These are phyloP conservation scores for Riparia riparia DNA, from an alignment of 2,113 vertebrate species.

Conservation along the genomic window DNA sequence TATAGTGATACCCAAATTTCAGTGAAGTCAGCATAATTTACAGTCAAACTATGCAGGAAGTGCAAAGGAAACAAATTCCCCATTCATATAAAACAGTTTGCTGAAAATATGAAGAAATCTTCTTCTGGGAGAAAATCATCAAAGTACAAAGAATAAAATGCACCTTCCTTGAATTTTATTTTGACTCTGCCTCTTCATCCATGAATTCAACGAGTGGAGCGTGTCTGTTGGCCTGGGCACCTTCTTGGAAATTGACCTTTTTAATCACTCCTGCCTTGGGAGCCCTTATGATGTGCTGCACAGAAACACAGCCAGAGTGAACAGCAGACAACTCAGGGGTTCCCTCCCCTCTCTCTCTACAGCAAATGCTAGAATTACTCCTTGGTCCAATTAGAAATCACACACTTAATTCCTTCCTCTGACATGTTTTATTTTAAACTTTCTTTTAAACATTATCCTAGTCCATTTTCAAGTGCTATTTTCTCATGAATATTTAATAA, in stretches of 20 bases:
- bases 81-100: neutral
- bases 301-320: constrained; percentile 17
- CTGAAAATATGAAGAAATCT: neutral
- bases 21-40: neutral
- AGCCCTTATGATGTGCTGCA: constrained; percentile 91
- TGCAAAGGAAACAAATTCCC: constrained; percentile 8
- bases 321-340: neutral
- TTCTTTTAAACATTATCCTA: neutral
- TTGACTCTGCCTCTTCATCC: constrained; percentile 74
- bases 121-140: neutral
- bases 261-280: constrained; percentile 89
- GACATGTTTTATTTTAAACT: neutral
- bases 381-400: neutral
- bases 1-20: neutral
- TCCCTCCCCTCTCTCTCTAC: too few species aligned
- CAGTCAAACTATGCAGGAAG: neutral
- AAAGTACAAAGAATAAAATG: neutral
- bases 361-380: neutral
- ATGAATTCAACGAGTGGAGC: constrained; percentile 84
- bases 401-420: neutral
- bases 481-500: neutral
- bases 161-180: constrained; percentile 45
- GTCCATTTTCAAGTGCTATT: neutral
- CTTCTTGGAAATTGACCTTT: constrained; percentile 90
- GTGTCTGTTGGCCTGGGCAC: constrained; percentile 89